A percentile compares a stretch with the other conserved stretches of the same genome.
These are phyloP conservation scores for Rosalia funebris DNA, from an alignment of 2,888 invertebrate genomes.

Conservation along the genomic window DNA sequence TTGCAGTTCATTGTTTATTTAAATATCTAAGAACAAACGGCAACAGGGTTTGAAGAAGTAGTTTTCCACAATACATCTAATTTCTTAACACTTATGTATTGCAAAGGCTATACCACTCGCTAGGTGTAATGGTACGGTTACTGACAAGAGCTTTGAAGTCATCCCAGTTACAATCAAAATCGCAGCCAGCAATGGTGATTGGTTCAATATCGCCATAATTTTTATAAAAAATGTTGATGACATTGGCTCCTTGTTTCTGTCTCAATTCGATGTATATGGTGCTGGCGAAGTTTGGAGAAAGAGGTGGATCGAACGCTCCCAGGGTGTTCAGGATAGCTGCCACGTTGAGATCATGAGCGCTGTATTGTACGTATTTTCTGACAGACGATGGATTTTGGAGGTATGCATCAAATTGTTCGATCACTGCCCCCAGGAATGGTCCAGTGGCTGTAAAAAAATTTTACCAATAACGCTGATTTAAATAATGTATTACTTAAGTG, in stretches of 20 bases:
- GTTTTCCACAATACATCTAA: too few relatives aligned
- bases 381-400: background rate
- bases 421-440: slow-evolving; percentile 1
- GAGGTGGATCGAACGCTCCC: slow-evolving; percentile 16
- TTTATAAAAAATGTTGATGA: slow-evolving; percentile 26
- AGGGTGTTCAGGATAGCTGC: slow-evolving; percentile 25
- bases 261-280: slow-evolving; percentile 29
- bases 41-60: too few relatives aligned
- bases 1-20: too few relatives aligned
- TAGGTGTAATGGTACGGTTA: slow-evolving; percentile 1
- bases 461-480: background rate
- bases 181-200: slow-evolving; percentile 15
- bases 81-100: background rate
- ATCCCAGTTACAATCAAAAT: slow-evolving; percentile 13
- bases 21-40: too few relatives aligned
- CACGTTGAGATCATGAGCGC: slow-evolving; percentile 32
- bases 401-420: slow-evolving; percentile 13
- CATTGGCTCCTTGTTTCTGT: background rate
- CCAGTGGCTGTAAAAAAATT: slow-evolving; percentile 61
- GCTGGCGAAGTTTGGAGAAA: slow-evolving; percentile 26
- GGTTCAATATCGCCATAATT: slow-evolving; percentile 10
- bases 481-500: background rate
- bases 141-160: slow-evolving; percentile 17
- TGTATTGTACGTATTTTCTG: slow-evolving; percentile 29
- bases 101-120: slow-evolving; percentile 4